Base-by-base conservation (phyloP, 2,797 vertebrate genomes). In the Argyrosomus regius region DNA sequence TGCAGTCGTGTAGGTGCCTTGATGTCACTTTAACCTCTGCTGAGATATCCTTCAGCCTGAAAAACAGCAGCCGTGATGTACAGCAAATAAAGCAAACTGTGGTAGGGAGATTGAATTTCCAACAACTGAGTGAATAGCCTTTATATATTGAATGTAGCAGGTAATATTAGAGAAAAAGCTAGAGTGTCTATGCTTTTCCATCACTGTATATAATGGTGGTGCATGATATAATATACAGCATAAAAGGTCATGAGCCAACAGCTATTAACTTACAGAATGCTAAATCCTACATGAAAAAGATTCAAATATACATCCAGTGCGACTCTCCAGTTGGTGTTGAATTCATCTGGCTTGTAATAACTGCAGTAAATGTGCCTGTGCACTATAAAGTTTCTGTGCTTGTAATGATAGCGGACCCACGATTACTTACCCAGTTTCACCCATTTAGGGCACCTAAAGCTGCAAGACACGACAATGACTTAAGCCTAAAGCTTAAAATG, bases 1-100 rank as follows among this genome's bases (percentile, higher is more conserved):
- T 1, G 84, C 78, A 82, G 84, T 65, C 79, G 63, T 78, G 89
- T 76, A 54, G 79, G 72, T 71, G 70, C 82, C 69, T 60, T 26
- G 67, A 84, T 90, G 91, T 90, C 78, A 71, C 82, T 83, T 76
- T 83, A 78, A 85, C 86, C 67, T 72, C 59, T 5, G 62, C 76
- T 75, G 45, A 50, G 69, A 80, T 63, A 78, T 83, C 67, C 77
- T 18, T 76, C 72, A 13, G 77, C 62, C 69, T 69, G 73, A 26
- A 54, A 65, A 84, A 78, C 75, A 69, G 41, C 54, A 5, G 48
- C 1, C 48, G 58, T 50, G 57, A 80, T 64, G 72, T 8, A 53
- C 64, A 72, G 70, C 28, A 78, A 86, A 88, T 81, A 80, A 87
- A 87, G 67, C 17, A 54, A 56, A 77, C 60, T 41, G 64, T 28